phyloP scores from a whole-genome alignment of 2,888 invertebrate genomes.

The Phaedon cochleariae region DNA sequence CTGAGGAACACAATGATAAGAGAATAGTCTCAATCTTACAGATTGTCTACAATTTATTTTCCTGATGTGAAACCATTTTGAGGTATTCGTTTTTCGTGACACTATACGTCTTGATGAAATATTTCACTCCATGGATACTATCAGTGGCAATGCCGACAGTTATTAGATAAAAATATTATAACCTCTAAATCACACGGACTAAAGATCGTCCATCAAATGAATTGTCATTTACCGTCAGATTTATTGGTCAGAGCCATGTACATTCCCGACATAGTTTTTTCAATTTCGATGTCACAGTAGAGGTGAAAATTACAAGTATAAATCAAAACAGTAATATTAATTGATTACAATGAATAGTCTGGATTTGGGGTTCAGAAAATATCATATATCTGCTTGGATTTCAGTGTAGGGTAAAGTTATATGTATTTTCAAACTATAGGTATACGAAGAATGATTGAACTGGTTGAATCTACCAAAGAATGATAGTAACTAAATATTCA shows the following conservation, averaged over 20 bases:
- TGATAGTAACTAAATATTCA: no score
- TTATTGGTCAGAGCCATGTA: background rate
- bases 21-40: background rate
- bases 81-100: background rate
- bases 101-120: background rate
- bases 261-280: background rate
- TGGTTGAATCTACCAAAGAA: no score
- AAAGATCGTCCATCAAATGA: background rate
- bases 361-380: no score
- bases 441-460: no score
- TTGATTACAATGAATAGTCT: no score
- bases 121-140: background rate
- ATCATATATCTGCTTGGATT: no score
- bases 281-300: background rate
- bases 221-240: background rate
- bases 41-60: background rate
- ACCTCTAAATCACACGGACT: background rate
- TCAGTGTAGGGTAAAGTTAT: no score
- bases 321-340: no score
- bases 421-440: no score
- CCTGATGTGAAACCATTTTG: background rate
- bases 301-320: background rate
- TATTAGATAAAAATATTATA: background rate
- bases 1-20: background rate
- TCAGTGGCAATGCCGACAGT: background rate